These are phyloP conservation scores for Silurus glanis DNA, from an alignment of 2,113 vertebrate genomes.

Conservation along the genomic window DNA sequence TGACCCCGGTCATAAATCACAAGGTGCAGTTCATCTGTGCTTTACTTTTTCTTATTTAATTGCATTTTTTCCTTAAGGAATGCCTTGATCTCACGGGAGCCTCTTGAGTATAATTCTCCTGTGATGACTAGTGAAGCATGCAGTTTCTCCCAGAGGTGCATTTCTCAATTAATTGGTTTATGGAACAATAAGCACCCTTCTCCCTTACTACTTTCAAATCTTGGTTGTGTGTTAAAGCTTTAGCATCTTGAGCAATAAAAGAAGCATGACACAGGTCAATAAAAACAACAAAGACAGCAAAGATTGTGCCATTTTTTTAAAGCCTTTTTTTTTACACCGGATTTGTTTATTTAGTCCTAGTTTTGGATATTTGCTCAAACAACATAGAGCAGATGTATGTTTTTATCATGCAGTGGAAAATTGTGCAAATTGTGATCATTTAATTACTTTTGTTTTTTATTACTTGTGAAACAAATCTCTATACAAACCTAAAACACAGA, in stretches of 20 bases:
- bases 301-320: not conserved
- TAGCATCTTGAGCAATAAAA: slow-evolving; percentile 40
- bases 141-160: slow-evolving; percentile 65
- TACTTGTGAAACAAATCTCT: not conserved
- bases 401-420: not conserved
- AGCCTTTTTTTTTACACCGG: not conserved
- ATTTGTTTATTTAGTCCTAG: not conserved
- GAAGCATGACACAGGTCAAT: slow-evolving; percentile 21
- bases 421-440: not conserved
- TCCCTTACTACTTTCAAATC: slow-evolving; percentile 52
- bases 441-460: not conserved
- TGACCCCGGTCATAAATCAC: slow-evolving; percentile 1
- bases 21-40: slow-evolving; percentile 70
- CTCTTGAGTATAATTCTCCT: slow-evolving; percentile 57
- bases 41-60: slow-evolving; percentile 62
- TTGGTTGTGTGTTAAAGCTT: slow-evolving; percentile 49
- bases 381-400: not conserved
- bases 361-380: too few species aligned
- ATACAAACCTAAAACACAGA: not conserved
- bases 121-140: slow-evolving; percentile 64
- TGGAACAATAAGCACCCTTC: slow-evolving; percentile 62
- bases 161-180: slow-evolving; percentile 71
- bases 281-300: not conserved
- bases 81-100: slow-evolving; percentile 58
- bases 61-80: slow-evolving; percentile 50